Conservation (phyloP, 2,888 invertebrate species). For the Drosophila melanosoma region DNA sequence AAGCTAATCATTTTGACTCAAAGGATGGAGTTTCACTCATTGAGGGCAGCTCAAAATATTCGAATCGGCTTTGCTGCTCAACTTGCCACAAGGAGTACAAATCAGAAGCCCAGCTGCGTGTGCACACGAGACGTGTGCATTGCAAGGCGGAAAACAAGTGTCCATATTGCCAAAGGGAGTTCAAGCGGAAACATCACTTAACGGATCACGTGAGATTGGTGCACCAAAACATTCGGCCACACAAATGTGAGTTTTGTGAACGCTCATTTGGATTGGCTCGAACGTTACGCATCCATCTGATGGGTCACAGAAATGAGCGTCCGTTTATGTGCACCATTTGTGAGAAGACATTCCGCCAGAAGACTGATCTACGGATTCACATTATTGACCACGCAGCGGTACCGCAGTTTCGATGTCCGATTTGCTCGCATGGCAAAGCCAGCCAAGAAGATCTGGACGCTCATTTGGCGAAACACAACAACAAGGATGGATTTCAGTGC, state of each 20-base stretch:
- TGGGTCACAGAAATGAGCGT: slow-evolving; percentile 55
- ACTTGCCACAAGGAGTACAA: slow-evolving; percentile 30
- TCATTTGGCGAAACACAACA: slow-evolving; percentile 44
- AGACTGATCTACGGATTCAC: slow-evolving; percentile 45
- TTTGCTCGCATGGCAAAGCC: slow-evolving; percentile 42
- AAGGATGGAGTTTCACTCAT: not conserved
- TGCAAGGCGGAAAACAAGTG: slow-evolving; percentile 31
- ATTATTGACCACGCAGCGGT: slow-evolving; percentile 33
- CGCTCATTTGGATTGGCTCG: slow-evolving; percentile 47
- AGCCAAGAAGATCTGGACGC: slow-evolving; percentile 42
- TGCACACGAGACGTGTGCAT: slow-evolving; percentile 35
- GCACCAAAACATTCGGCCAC: slow-evolving; percentile 44
- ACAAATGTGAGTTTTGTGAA: slow-evolving; percentile 50
- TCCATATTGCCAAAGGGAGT: slow-evolving; percentile 43
- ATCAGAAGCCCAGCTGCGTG: slow-evolving; percentile 21
- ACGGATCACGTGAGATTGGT: slow-evolving; percentile 48
- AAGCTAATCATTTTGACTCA: slow-evolving; percentile 4
- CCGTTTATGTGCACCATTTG: slow-evolving; percentile 49
- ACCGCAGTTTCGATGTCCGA: slow-evolving; percentile 38
- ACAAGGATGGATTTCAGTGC: slow-evolving; percentile 54
- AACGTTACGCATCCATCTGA: slow-evolving; percentile 49
- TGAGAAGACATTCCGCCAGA: slow-evolving; percentile 48
- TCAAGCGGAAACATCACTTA: slow-evolving; percentile 50
- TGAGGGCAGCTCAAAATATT: not conserved
- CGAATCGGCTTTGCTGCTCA: slow-evolving; percentile 17